A percentile compares a stretch with the other conserved stretches of the same genome.
Conservation (phyloP, 2,113 vertebrate genomes). For the Argyrosomus japonicus region DNA sequence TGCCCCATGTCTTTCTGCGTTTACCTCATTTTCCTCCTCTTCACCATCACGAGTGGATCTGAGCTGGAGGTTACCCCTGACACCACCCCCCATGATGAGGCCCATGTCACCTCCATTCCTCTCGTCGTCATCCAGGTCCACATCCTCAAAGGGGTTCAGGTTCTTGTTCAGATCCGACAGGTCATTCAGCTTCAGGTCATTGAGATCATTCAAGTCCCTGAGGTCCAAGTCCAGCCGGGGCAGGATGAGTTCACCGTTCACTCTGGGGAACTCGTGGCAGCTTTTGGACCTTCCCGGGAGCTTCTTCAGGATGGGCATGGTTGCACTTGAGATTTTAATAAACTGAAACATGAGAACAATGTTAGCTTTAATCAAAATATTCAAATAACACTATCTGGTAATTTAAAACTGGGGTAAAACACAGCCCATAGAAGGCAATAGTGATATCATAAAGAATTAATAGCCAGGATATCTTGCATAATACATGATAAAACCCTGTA, state of each 20-base stretch:
- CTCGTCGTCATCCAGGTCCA: slow-evolving; percentile 75
- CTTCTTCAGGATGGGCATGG: slow-evolving; percentile 90
- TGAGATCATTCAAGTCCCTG: slow-evolving; percentile 73
- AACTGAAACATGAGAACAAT: slow-evolving; percentile 60
- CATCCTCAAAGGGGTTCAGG: slow-evolving; percentile 89
- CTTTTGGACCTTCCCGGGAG: slow-evolving; percentile 83
- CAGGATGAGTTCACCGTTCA: slow-evolving; percentile 82
- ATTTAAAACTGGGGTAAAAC: neutral
- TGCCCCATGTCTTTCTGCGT: slow-evolving; percentile 78
- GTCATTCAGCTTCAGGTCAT: slow-evolving; percentile 79
- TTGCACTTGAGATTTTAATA: slow-evolving; percentile 52
- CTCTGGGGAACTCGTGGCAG: slow-evolving; percentile 77
- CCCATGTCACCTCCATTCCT: slow-evolving; percentile 74
- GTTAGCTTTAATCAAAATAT: neutral
- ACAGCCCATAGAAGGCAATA: neutral
- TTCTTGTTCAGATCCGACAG: slow-evolving; percentile 79
- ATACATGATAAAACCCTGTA: neutral
- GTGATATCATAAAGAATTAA: neutral
- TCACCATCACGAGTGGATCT: slow-evolving; percentile 80
- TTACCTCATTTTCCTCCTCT: slow-evolving; percentile 84
- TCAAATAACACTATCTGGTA: neutral
- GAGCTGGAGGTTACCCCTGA: slow-evolving; percentile 69
- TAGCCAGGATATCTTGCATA: neutral
- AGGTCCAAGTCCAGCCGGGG: slow-evolving; percentile 79
- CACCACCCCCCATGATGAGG: slow-evolving; percentile 75